A percentile compares a stretch with the other conserved stretches of the same genome.
Conservation (phyloP, 1,140 invertebrate species). For the Harpegnathos saltator region DNA sequence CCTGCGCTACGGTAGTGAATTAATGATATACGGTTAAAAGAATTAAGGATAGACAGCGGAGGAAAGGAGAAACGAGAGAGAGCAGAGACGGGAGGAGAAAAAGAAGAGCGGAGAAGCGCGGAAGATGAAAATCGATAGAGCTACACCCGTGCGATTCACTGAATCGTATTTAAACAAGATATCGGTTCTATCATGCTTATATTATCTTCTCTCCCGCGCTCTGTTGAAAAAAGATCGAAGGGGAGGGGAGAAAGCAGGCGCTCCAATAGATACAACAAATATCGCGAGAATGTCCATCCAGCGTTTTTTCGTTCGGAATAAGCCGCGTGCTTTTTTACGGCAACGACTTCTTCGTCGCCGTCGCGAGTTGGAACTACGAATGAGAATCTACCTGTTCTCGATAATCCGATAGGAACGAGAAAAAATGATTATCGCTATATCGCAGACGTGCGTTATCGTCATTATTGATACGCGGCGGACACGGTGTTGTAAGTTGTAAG, state of each 20-base stretch:
- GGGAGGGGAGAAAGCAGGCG: neutral
- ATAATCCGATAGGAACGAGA: neutral
- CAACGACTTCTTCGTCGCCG: neutral
- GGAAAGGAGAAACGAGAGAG: neutral
- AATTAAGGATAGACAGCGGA: neutral
- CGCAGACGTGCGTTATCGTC: neutral
- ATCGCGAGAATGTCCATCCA: neutral
- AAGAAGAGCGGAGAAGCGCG: neutral
- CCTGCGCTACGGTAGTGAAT: neutral
- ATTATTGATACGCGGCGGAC: conserved; percentile 11
- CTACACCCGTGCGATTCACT: neutral
- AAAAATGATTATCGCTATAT: conserved; percentile 12
- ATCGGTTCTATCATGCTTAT: neutral
- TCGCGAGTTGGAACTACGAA: neutral
- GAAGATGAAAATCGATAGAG: neutral
- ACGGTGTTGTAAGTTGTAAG: too few species aligned
- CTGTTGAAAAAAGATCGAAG: neutral
- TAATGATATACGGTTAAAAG: neutral
- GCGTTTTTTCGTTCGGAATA: neutral
- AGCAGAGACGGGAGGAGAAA: neutral
- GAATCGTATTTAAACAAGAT: neutral
- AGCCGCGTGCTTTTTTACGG: neutral
- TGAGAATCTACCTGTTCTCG: neutral
- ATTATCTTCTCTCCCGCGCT: neutral
- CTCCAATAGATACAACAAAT: neutral